Base-by-base conservation (phyloP, 2,113 vertebrate species). In the Pelecanus crispus region DNA sequence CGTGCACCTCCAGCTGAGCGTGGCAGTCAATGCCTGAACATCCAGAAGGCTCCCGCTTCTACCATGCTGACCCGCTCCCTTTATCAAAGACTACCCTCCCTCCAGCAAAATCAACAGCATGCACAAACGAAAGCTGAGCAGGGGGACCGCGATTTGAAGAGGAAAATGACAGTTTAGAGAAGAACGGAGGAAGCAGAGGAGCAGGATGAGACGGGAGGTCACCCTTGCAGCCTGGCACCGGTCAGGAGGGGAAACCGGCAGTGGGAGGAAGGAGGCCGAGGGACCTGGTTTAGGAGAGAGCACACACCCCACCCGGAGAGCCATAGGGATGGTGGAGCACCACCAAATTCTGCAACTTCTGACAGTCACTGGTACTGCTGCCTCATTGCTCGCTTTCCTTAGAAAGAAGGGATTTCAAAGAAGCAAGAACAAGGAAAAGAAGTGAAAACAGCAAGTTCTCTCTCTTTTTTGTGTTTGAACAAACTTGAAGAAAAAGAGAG, bases 11-110 rank as follows among this genome's bases (percentile, higher is more conserved):
- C 68, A 53, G 34, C 31, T 31, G 14, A 53, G 31, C 0, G 0
- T 1, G 3, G 42, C 9, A 0, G 25, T 10, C 2, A 0, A 25
- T 2, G 2, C 50, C 18, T 42, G 0, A 78, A 53, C 2, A 1
- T 6, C 36, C 0, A 0, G 34, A 87, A 87, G 45, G 40, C 20
- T 94, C 78, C 81, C 36, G 55, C 14, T 74, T 42, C 59, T 26
- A 62, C 36, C 1, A 0, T 59, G 38, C 6, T 0, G 0, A 66
- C 34, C 9, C 2, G 1, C 17, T 36, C 66, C n/a, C 31, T 59
- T 73, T 9, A 42, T 2, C 44, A 31, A 50, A 53, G 28, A 8
- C 11, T 24, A 70, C 20, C 32, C 36, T 53, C 26, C 63, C 4
- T 3, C 18, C 88, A 81, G 68, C 59, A 87, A 5, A 12, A 84